phyloP scores from a whole-genome alignment of 2,113 vertebrate species.

The Vulpes ferrilata region DNA sequence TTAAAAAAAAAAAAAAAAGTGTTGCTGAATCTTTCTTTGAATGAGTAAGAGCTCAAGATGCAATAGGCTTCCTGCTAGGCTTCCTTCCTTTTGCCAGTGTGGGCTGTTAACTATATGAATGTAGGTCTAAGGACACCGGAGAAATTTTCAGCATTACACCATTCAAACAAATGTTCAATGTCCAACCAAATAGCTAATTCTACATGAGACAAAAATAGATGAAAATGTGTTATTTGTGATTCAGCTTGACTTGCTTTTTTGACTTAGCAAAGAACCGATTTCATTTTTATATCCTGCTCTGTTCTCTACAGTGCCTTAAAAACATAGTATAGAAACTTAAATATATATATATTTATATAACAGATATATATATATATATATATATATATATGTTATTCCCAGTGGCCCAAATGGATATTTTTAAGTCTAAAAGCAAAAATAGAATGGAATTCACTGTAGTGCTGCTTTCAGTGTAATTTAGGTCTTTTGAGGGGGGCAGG shows the following conservation, averaged over 20 bases:
- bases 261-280: slow-evolving; percentile 48
- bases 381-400: not conserved
- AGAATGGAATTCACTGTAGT: slow-evolving; percentile 4
- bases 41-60: not conserved
- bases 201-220: slow-evolving; percentile 50
- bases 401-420: slow-evolving; percentile 31
- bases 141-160: not conserved
- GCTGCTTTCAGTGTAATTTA: slow-evolving; percentile 43
- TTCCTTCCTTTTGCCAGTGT: not conserved
- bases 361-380: not conserved
- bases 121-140: not conserved
- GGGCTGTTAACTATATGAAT: not conserved
- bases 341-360: too few relatives aligned
- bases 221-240: slow-evolving; percentile 57
- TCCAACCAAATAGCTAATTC: slow-evolving; percentile 64
- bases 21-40: not conserved
- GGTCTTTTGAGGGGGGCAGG: not conserved
- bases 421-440: slow-evolving; percentile 62
- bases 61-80: not conserved
- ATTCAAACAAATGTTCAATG: slow-evolving; percentile 46
- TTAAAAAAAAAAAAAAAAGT: not conserved
- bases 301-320: slow-evolving; percentile 56
- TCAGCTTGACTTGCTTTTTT: slow-evolving; percentile 53
- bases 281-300: slow-evolving; percentile 67
- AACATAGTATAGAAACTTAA: slow-evolving; percentile 49